Evolutionary conservation across 2,888 invertebrate species (phyloP), one percentile per base, ranked within the genome.

Genomic region (Eristalis intricaria): DNA sequence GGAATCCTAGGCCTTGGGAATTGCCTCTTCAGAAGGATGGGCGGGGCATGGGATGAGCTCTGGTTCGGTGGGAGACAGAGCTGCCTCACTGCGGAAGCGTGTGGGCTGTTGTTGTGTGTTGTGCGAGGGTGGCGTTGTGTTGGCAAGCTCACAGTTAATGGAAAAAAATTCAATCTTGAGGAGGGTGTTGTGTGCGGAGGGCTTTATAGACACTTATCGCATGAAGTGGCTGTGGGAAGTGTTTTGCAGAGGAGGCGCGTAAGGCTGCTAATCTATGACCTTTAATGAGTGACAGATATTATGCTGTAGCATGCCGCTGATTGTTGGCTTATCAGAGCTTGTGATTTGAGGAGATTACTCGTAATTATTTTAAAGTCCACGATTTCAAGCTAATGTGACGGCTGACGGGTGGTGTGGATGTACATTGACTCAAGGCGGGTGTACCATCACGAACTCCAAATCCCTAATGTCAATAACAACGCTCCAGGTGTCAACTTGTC

Each of bases 1-100:
- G 38, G 70, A n/a, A 60, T 60, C 19, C n/a, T 26, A 50, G 29
- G 68, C 29, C 32, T 38, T 22, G 35, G 35, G 50, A 69, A 69
- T 23, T 58, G 35, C 22, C 69, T 32, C 56, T 58, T 58, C 35
- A 35, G 69, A 8, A 19, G 19, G 50, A n/a, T n/a, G 50, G 19
- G 19, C 19, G 19, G 15, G 15, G n/a, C n/a, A 43, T 19, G 50
- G 50, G 68, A 68, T 23, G 68, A 50, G 50, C 26, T 22, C n/a
- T 68, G 26, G 50, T 29, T 50, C 11, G 15, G 58, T 22, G 64
- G 11, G 64, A 35, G 32, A n/a, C 38, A 8, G 50, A 19, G 64
- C 10, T 38, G 38, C 23, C 22, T 13, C 35, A 35, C 4, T 23
- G 50, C 19, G 69, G 56, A 11, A 69, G 69, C 35, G 58, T 69